phyloP scores from a whole-genome alignment of 2,888 invertebrate genomes.

The Ceraclea dissimilis region DNA sequence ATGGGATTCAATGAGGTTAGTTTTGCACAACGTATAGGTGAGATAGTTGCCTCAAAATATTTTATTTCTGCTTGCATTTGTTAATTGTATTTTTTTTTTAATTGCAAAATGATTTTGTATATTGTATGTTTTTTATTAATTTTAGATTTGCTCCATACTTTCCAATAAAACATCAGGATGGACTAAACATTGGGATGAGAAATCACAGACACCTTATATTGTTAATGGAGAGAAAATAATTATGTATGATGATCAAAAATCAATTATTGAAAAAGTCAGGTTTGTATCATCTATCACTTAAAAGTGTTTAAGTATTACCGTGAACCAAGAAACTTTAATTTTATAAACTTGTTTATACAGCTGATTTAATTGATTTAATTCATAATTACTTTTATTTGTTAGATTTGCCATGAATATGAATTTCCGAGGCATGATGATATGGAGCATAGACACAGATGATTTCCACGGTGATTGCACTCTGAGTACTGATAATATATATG shows the following conservation, averaged over 20 bases:
- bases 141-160: constrained; percentile 57
- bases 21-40: not conserved
- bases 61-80: too few relatives aligned
- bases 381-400: not conserved
- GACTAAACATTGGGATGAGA: constrained; percentile 63
- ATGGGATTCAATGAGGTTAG: constrained; percentile 81
- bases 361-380: too few relatives aligned
- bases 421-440: constrained; percentile 77
- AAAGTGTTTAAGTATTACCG: too few relatives aligned
- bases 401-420: constrained; percentile 56
- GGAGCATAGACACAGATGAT: constrained; percentile 87
- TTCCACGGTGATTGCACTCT: constrained; percentile 62
- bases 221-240: constrained; percentile 58
- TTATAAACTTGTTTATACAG: too few relatives aligned
- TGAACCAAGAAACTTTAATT: not conserved
- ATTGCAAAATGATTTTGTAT: too few relatives aligned
- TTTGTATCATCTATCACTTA: constrained; percentile 25
- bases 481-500: constrained; percentile 36
- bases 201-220: constrained; percentile 52
- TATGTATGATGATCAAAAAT: constrained; percentile 67
- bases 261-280: constrained; percentile 67
- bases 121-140: too few relatives aligned
- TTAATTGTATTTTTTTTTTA: too few relatives aligned
- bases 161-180: constrained; percentile 55
- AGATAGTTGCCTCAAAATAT: not conserved